Conservation (phyloP, 2,797 vertebrate genomes). For the Discoglossus pictus region DNA sequence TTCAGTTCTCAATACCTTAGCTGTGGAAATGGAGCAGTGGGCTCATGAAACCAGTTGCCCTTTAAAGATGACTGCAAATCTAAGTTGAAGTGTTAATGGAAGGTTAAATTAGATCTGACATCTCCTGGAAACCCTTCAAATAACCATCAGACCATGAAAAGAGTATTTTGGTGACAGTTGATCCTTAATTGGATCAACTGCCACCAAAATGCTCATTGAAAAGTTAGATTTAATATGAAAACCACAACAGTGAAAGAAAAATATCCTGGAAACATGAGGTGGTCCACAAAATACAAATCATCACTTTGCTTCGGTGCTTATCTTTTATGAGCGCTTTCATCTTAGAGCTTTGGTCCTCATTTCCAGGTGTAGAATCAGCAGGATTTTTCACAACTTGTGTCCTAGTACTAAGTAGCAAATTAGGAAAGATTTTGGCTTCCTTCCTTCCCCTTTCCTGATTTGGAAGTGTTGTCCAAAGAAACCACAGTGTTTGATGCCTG, state of each 20-base stretch:
- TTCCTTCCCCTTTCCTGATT: slow-evolving; percentile 18
- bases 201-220: neutral
- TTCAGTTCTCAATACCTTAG: too few species aligned
- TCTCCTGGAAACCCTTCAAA: slow-evolving; percentile 3
- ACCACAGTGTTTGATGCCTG: slow-evolving; percentile 26
- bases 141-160: slow-evolving; percentile 11
- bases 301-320: slow-evolving; percentile 18
- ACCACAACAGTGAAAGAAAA: slow-evolving; percentile 15
- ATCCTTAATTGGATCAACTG: slow-evolving; percentile 2
- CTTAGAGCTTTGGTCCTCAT: neutral
- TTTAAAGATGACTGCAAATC: slow-evolving; percentile 7
- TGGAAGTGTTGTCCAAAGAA: slow-evolving; percentile 23
- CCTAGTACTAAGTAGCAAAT: slow-evolving; percentile 26
- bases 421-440: slow-evolving; percentile 22
- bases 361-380: slow-evolving; percentile 12
- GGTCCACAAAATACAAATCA: slow-evolving; percentile 8
- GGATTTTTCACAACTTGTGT: slow-evolving; percentile 25
- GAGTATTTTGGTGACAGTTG: neutral
- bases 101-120: slow-evolving; percentile 3
- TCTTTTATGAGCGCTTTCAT: slow-evolving; percentile 35
- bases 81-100: neutral
- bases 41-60: too few species aligned
- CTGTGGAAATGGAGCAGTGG: too few species aligned
- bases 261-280: slow-evolving; percentile 21
- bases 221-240: slow-evolving; percentile 9